These are phyloP conservation scores for Ispidina lecontei DNA, from an alignment of 2,797 vertebrate genomes.

Conservation along the genomic window DNA sequence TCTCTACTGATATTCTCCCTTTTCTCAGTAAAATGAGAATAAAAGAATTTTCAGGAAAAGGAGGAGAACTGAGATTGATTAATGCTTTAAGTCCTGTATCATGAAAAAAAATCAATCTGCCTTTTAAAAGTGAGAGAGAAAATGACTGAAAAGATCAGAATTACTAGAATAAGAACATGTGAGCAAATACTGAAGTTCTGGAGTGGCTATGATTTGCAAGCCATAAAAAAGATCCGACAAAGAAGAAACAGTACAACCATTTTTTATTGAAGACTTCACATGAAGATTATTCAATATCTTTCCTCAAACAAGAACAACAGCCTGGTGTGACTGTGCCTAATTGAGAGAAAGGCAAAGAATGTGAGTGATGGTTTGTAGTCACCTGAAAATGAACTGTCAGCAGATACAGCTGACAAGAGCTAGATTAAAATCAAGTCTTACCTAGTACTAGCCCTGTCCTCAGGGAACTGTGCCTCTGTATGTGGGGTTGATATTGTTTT, in stretches of 20 bases:
- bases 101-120: background rate
- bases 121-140: background rate
- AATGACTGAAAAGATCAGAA: background rate
- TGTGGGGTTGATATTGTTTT: background rate
- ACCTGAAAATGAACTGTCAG: constrained; percentile 47
- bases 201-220: background rate
- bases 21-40: constrained; percentile 15
- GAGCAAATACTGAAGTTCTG: background rate
- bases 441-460: constrained; percentile 12
- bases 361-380: background rate
- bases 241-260: background rate
- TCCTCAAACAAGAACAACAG: background rate
- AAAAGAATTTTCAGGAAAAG: constrained; percentile 9
- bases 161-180: background rate
- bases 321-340: background rate
- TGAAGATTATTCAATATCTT: background rate
- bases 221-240: background rate
- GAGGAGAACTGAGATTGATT: background rate
- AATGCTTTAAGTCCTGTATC: background rate
- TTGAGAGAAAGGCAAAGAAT: background rate
- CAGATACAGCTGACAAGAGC: constrained; percentile 38
- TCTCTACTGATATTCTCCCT: constrained; percentile 19
- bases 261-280: background rate
- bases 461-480: background rate
- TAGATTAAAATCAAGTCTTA: constrained; percentile 28